phyloP scores from a whole-genome alignment of 2,113 vertebrate species.

The Otis tarda region DNA sequence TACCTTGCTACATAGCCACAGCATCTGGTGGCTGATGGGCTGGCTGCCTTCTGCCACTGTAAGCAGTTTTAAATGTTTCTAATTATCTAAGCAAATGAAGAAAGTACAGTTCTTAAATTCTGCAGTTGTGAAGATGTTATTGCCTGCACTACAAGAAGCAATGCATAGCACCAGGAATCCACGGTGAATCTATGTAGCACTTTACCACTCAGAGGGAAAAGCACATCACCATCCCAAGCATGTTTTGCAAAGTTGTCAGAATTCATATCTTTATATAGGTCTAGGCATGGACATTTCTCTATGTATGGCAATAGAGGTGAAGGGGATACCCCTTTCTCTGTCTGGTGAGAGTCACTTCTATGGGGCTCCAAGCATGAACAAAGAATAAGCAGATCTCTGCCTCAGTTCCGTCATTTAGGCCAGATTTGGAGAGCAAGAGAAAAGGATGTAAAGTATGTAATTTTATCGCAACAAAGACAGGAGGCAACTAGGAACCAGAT shows the following conservation, averaged over 20 bases:
- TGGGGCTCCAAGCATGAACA: neutral
- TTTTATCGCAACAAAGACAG: no score
- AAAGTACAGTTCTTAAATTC: neutral
- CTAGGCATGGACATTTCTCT: neutral
- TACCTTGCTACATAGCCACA: neutral
- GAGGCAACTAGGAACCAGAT: neutral
- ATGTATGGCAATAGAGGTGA: no score
- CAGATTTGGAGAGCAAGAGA: no score
- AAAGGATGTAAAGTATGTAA: neutral
- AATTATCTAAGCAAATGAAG: neutral
- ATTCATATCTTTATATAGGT: neutral
- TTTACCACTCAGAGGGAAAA: neutral
- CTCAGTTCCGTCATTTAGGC: neutral
- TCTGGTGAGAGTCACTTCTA: no score
- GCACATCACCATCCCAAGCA: neutral
- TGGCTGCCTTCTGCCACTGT: neutral
- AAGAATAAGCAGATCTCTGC: neutral
- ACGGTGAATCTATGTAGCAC: neutral
- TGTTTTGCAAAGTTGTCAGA: neutral
- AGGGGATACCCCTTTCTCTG: no score
- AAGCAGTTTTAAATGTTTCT: neutral
- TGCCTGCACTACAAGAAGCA: neutral
- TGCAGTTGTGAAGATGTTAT: neutral
- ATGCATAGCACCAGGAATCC: neutral
- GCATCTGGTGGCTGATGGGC: conserved; percentile 45